These are phyloP conservation scores for Anguilla anguilla DNA, from an alignment of 2,797 vertebrate genomes.

Conservation along the genomic window DNA sequence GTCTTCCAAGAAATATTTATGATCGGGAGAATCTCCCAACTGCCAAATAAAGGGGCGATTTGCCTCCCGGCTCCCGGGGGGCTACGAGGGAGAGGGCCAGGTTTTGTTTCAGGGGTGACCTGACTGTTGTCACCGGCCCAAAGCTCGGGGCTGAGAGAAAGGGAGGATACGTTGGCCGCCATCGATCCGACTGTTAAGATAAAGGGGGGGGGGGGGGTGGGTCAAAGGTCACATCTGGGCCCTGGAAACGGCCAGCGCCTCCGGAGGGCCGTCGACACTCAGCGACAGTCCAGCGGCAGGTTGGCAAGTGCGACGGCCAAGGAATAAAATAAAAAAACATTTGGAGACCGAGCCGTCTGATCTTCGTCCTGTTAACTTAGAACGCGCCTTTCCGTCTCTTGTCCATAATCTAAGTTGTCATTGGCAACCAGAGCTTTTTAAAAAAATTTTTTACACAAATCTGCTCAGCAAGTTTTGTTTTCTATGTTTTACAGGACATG, in stretches of 20 bases:
- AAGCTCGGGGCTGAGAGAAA: neutral
- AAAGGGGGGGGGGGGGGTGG: neutral
- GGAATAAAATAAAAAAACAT: neutral
- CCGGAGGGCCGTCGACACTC: neutral
- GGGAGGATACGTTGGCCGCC: neutral
- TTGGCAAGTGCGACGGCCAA: neutral
- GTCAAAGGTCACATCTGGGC: neutral
- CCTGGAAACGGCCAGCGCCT: neutral
- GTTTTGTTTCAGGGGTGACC: neutral
- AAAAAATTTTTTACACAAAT: too few species aligned
- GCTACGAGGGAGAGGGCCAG: too few species aligned
- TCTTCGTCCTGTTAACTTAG: neutral
- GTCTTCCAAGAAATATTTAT: neutral
- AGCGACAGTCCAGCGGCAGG: too few species aligned
- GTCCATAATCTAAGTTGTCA: neutral
- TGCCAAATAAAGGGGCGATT: neutral
- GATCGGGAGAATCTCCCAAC: neutral
- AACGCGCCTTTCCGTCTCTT: neutral
- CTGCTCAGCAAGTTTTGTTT: too few species aligned
- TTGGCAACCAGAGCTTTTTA: too few species aligned
- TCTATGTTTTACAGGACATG: too few species aligned
- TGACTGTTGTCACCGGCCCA: neutral
- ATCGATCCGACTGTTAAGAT: neutral
- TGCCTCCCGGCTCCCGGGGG: neutral
- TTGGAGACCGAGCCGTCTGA: neutral